These are phyloP conservation scores for Drosophila murphyi DNA, from an alignment of 1,140 invertebrate species.

Conservation along the genomic window DNA sequence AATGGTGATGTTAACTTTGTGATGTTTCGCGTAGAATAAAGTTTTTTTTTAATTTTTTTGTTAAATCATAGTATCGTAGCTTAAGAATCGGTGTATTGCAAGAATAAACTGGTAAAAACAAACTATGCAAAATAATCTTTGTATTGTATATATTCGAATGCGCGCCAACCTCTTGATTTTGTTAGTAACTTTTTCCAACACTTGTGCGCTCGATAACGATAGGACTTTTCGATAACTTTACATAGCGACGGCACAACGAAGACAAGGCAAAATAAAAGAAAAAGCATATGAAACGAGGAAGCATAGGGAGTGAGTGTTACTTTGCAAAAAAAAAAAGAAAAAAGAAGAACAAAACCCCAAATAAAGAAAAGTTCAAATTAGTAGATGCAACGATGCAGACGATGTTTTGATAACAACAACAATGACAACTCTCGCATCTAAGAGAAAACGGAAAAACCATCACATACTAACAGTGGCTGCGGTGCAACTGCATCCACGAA, in stretches of 20 bases:
- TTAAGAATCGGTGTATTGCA: conserved; percentile 22
- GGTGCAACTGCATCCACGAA: conserved; percentile 28
- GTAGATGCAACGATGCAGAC: conserved; percentile 35
- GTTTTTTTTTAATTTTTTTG: conserved; percentile 40
- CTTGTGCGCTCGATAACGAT: conserved; percentile 10
- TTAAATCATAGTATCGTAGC: conserved; percentile 14
- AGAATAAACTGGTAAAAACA: conserved; percentile 13
- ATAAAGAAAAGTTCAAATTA: conserved; percentile 52
- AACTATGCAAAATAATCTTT: not conserved
- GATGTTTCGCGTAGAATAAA: conserved; percentile 37
- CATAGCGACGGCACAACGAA: conserved; percentile 46
- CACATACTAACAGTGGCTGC: conserved; percentile 17
- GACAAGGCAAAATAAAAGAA: conserved; percentile 53
- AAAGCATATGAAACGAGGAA: conserved; percentile 52
- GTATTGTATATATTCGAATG: not conserved
- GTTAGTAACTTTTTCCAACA: conserved; percentile 11
- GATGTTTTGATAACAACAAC: conserved; percentile 42
- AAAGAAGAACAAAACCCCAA: conserved; percentile 40
- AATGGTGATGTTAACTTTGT: conserved; percentile 50
- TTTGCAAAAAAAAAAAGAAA: conserved; percentile 47
- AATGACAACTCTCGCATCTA: conserved; percentile 37
- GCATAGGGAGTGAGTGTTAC: conserved; percentile 59
- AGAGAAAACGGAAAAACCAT: conserved; percentile 41
- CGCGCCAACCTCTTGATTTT: conserved; percentile 12
- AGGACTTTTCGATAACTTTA: conserved; percentile 31